These are phyloP conservation scores for Hystrix cristata DNA, from an alignment of 2,113 vertebrate species.

Conservation along the genomic window DNA sequence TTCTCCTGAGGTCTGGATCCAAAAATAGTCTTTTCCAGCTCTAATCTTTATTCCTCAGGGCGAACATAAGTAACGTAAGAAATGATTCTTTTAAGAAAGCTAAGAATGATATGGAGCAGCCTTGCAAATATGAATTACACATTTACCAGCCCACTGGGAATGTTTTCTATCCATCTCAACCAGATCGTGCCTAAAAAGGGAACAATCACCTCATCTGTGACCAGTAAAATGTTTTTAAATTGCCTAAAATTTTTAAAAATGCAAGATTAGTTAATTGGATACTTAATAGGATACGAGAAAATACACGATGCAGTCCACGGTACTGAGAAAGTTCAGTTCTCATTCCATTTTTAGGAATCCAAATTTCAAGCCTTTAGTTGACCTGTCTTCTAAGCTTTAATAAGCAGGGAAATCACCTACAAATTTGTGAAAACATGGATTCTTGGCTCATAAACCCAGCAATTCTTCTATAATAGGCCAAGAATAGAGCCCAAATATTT, in stretches of 20 bases:
- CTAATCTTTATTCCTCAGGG: neutral
- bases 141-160: neutral
- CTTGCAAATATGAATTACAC: neutral
- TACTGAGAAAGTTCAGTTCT: neutral
- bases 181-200: neutral
- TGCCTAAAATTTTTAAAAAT: neutral
- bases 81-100: conserved; percentile 5
- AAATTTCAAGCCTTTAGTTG: neutral
- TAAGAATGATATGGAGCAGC: neutral
- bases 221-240: conserved; percentile 11
- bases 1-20: conserved; percentile 5
- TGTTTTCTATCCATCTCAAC: neutral
- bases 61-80: neutral
- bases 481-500: neutral
- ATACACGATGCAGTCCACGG: neutral
- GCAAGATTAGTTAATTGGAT: neutral
- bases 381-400: neutral
- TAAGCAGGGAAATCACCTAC: neutral
- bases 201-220: neutral
- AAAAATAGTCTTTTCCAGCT: conserved; percentile 35
- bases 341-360: neutral
- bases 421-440: neutral
- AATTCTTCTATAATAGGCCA: neutral
- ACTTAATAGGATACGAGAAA: neutral
- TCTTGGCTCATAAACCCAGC: neutral